Evolutionary conservation across 2,797 vertebrate species (phyloP), one percentile per base, ranked within the genome.

Genomic region (Anguilla anguilla): DNA sequence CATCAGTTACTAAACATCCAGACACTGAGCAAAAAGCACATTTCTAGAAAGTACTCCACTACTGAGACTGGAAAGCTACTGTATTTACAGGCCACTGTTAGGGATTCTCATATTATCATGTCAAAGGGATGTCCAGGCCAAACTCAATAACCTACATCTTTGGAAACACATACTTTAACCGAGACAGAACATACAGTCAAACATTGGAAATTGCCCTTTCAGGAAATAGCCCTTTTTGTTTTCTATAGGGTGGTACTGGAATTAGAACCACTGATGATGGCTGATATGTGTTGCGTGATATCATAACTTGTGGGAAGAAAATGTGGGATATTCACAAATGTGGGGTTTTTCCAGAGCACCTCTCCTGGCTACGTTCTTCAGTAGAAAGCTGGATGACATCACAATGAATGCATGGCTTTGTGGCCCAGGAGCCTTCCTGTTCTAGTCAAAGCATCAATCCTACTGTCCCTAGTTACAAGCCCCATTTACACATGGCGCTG

Each of bases 401-500:
- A 79, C 15, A 19, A 79, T 79, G 79, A 79, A 79, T 79, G 3
- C 35, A 19, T 43, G 74, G 39, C 74, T 79, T 79, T 79, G 31
- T 43, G 74, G 74, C 35, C 39, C 5, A 19, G 17, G 74, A 39
- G 74, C 74, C 35, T 15, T 79, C 31, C 74, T 79, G 39, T 74
- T 35, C 69, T 31, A 74, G 69, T 49, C 43, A n/a, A 10, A 9
- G 35, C 72, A 77, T 74, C 13, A 74, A 74, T 74, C 43, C 39
- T 46, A 82, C 9, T 25, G 43, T n/a, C 35, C 79, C 46, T 31
- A 51, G 46, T 51, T 25, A 51, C 46, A 82, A 82, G 79, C 22
- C 79, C 79, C 79, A 51, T 82, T 82, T 82, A 82, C 79, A 82
- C 79, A 82, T 82, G 79, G 10, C 79, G 79, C 79, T 82, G 79